Base-by-base conservation (phyloP, 2,888 invertebrate species). In the Zele albiditarsus region DNA sequence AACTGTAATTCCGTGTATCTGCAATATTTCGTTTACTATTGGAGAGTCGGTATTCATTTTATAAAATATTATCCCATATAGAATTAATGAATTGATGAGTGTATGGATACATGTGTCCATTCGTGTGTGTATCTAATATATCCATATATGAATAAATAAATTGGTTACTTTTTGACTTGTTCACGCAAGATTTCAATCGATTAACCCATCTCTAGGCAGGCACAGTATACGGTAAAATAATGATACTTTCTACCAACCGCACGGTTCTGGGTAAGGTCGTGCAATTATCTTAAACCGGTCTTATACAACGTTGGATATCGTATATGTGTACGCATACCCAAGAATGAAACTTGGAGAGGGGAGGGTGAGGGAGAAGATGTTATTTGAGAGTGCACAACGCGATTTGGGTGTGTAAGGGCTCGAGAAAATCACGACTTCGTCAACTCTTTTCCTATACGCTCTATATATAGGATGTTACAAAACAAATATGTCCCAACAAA, bases 221-320 rank as follows among this genome's bases (percentile, higher is more conserved):
- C 75, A 79, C 78, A 78, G 78, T 71, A 78, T 38, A 79, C 78
- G 79, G 75, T 79, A 77, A 78, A n/a, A 81, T 82, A 79, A 80
- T 82, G 78, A 81, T 82, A 83, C 82, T 82, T 83, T 83, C 81
- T 80, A 80, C 82, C 80, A 80, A 81, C 81, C 38, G 12, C 20
- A 20, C 80, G 81, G 80, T 82, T 83, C 82, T 82, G 82, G 80
- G 79, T 81, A 83, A 84, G 83, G 82, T 84, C 82, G 82, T 80
- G 81, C 82, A 84, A 85, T 84, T 84, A 84, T 82, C 80, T 76
- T 66, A 67, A 76, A 85, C 84, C 84, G 84, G 84, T 84, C 84
- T 83, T 79, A 79, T 79, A 78, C 81, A 80, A 80, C 38, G 5
- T 38, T 33, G 58, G 49, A n/a, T 23, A 68, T 75, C 33, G n/a